A percentile compares a stretch with the other conserved stretches of the same genome.
Evolutionary conservation across 2,888 invertebrate species (phyloP).

Genomic region (Darwinula stevensoni): DNA sequence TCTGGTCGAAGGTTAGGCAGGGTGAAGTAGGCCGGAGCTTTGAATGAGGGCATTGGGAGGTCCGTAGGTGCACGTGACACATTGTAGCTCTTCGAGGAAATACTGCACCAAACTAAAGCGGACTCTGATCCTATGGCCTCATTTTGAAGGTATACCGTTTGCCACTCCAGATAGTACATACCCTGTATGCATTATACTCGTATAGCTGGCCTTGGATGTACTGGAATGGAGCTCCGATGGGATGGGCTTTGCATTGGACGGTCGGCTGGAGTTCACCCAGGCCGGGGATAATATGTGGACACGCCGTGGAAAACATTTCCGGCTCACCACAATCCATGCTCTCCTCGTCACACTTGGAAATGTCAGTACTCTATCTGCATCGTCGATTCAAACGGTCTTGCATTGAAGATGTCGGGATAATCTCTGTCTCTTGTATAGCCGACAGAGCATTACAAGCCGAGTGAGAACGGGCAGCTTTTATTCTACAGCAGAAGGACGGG

Average conservation of each 20-base stretch:
- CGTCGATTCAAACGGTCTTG: too few species aligned
- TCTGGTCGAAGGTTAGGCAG: too few species aligned
- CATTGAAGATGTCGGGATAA: constrained; percentile 1
- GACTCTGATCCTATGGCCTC: too few species aligned
- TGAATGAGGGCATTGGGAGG: too few species aligned
- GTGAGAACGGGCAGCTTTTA: constrained; percentile 19
- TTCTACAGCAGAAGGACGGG: constrained; percentile 19
- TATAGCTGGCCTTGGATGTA: constrained; percentile 58
- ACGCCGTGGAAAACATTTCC: constrained; percentile 2
- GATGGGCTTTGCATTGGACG: constrained; percentile 65
- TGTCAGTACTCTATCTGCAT: too few species aligned
- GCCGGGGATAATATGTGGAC: constrained; percentile 41
- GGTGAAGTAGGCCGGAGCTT: too few species aligned
- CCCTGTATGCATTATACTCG: constrained; percentile 5
- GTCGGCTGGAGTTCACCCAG: constrained; percentile 55
- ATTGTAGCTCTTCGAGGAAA: too few species aligned
- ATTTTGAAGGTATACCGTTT: too few species aligned
- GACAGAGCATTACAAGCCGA: constrained; percentile 19
- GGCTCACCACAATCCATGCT: constrained; percentile 54
- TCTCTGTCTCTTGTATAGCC: constrained; percentile 22
- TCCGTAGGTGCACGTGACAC: too few species aligned
- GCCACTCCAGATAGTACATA: too few species aligned
- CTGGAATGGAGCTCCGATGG: constrained; percentile 70
- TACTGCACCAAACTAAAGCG: too few species aligned
- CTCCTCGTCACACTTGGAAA: constrained; percentile 72